These are phyloP conservation scores for Clitarchus hookeri DNA, from an alignment of 2,888 invertebrate genomes.

Conservation along the genomic window DNA sequence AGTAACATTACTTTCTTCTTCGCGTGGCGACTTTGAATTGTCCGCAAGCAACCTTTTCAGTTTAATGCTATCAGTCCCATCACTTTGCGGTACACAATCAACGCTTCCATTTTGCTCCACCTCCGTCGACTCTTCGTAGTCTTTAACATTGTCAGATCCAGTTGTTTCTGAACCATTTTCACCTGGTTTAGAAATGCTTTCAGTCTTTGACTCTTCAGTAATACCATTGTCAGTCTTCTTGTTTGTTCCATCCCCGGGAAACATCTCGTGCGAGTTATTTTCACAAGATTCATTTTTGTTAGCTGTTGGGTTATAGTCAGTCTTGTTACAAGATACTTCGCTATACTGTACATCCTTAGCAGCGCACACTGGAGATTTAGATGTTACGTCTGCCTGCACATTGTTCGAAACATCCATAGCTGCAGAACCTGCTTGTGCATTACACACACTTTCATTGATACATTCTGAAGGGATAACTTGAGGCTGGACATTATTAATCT, in stretches of 20 bases:
- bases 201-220: slow-evolving; percentile 30
- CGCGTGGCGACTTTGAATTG: not conserved
- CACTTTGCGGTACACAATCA: slow-evolving; percentile 36
- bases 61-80: slow-evolving; percentile 28
- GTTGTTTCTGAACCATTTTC: not conserved
- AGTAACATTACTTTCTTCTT: not conserved
- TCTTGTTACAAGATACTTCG: slow-evolving; percentile 11
- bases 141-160: slow-evolving; percentile 18
- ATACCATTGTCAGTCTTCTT: slow-evolving; percentile 18
- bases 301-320: not conserved
- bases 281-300: not conserved
- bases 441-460: not conserved
- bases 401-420: not conserved
- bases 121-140: not conserved
- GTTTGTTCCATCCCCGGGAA: not conserved
- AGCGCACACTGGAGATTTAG: slow-evolving; percentile 21
- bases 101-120: slow-evolving; percentile 28
- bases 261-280: not conserved
- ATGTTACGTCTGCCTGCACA: not conserved
- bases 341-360: slow-evolving; percentile 38
- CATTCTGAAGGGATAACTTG: not conserved
- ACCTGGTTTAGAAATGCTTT: slow-evolving; percentile 30
- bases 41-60: slow-evolving; percentile 31
- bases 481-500: not conserved
- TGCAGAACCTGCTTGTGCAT: not conserved